Percentiles rank a stretch among this genome's conserved stretches.
Evolutionary conservation across 2,113 vertebrate species (phyloP).

Genomic region (Lepidothrix coronata): DNA sequence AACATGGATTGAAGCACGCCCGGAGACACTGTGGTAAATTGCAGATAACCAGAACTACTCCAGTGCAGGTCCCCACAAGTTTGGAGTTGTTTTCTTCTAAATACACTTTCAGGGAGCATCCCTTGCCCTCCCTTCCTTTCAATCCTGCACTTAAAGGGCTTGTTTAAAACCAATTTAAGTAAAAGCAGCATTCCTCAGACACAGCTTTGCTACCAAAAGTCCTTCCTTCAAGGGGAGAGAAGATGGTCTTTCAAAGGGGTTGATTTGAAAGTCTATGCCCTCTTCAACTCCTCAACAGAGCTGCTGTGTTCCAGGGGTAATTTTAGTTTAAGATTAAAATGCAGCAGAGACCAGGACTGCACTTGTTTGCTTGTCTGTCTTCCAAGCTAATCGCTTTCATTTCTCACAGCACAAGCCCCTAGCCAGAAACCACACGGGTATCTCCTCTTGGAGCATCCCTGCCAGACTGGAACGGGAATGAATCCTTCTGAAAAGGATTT

Average conservation of each 20-base stretch:
- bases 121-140: not conserved
- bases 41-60: not conserved
- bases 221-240: not conserved
- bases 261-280: not conserved
- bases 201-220: not conserved
- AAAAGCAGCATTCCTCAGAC: not conserved
- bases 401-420: not conserved
- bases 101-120: not conserved
- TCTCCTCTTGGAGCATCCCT: not conserved
- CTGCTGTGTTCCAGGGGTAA: constrained; percentile 6
- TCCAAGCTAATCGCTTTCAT: not conserved
- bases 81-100: not conserved
- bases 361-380: not conserved
- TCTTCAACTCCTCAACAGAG: not conserved
- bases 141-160: not conserved
- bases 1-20: not conserved
- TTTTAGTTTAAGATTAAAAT: constrained; percentile 42
- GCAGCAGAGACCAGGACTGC: not conserved
- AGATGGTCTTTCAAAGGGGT: not conserved
- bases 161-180: not conserved
- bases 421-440: not conserved
- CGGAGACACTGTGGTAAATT: not conserved
- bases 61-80: not conserved
- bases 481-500: constrained; percentile 31
- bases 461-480: constrained; percentile 3